A percentile compares a stretch with the other conserved stretches of the same genome.
phyloP scores from a whole-genome alignment of 2,797 vertebrate genomes.

The Ctenopoma multispine region DNA sequence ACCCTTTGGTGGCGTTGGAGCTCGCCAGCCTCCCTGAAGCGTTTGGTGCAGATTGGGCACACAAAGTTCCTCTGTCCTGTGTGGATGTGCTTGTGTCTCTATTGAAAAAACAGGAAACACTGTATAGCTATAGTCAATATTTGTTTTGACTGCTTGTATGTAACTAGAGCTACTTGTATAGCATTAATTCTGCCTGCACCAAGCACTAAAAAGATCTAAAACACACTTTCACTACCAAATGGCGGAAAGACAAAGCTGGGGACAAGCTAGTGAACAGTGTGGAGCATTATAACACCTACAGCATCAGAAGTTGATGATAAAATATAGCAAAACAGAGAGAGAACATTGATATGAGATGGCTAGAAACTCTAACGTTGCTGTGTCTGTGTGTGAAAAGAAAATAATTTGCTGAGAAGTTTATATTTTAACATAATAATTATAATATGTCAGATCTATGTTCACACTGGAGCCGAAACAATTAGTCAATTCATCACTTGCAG shows the following conservation, averaged over 20 bases:
- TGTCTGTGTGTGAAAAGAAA: conserved; percentile 3
- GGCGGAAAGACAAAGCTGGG: background rate
- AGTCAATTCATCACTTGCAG: background rate
- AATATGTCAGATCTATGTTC: background rate
- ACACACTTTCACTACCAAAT: too few relatives aligned
- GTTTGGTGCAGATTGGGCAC: conserved; percentile 90
- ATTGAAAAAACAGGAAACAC: conserved; percentile 12
- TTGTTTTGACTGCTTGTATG: background rate
- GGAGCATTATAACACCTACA: background rate
- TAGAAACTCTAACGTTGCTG: background rate
- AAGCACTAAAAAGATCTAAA: background rate
- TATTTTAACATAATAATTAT: background rate
- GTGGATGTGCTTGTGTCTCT: conserved; percentile 93
- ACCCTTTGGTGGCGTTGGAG: conserved; percentile 92
- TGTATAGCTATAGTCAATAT: background rate
- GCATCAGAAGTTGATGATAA: background rate
- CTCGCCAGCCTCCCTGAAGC: conserved; percentile 92
- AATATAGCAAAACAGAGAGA: background rate
- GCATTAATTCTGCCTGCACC: background rate
- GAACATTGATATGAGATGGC: background rate
- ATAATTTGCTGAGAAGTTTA: background rate
- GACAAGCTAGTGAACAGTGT: background rate
- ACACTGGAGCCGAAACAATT: background rate
- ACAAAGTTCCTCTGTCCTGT: conserved; percentile 91
- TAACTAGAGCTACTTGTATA: background rate